These are phyloP conservation scores for Plagodis dolabraria DNA, from an alignment of 2,888 invertebrate genomes.

Conservation along the genomic window DNA sequence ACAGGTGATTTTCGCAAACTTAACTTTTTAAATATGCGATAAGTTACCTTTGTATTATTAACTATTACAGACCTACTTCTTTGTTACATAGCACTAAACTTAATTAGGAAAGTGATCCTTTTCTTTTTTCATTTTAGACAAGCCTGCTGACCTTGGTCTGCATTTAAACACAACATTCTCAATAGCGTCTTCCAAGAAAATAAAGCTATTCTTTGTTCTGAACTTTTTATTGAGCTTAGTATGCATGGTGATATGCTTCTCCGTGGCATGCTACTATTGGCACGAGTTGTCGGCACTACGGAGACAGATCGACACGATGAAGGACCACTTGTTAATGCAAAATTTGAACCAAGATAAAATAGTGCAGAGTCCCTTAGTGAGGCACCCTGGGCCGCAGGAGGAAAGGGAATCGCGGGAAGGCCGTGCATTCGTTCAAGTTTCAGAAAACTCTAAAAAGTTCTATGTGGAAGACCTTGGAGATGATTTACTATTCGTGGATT, in stretches of 20 bases:
- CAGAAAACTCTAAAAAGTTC: conserved; percentile 56
- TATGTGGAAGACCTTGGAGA: conserved; percentile 74
- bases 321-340: conserved; percentile 65
- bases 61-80: no score
- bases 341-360: conserved; percentile 57
- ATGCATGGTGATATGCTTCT: conserved; percentile 71
- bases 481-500: conserved; percentile 71
- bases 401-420: conserved; percentile 54
- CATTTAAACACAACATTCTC: conserved; percentile 79
- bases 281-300: conserved; percentile 73
- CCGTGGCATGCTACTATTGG: conserved; percentile 76
- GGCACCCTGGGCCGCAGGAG: conserved; percentile 43
- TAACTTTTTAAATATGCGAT: conserved; percentile 11
- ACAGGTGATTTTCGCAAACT: conserved; percentile 63
- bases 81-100: no score
- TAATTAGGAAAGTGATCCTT: no score
- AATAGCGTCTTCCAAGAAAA: conserved; percentile 81
- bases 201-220: conserved; percentile 72
- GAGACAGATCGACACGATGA: conserved; percentile 67
- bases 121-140: conserved; percentile 61
- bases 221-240: conserved; percentile 74
- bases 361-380: conserved; percentile 60
- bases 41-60: no score
- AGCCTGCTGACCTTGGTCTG: conserved; percentile 74
- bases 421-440: conserved; percentile 44